These are phyloP conservation scores for Pterobdella sp. DNA, from an alignment of 2,888 invertebrate species.

Conservation along the genomic window DNA sequence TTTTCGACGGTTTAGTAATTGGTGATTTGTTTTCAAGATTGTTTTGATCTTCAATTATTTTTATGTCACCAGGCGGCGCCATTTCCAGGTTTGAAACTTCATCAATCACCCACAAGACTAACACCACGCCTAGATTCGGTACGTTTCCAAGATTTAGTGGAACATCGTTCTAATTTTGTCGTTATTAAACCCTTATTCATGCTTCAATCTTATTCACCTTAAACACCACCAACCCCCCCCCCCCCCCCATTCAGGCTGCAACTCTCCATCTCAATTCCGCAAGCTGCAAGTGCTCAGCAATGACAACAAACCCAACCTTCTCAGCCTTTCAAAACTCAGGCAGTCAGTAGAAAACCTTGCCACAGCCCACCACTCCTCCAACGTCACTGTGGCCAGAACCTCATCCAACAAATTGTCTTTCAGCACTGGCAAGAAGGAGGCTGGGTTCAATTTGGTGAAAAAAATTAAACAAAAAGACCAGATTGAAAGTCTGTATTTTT, in stretches of 20 bases:
- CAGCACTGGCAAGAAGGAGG: background rate
- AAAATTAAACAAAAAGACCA: background rate
- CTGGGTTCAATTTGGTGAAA: background rate
- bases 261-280: background rate
- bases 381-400: background rate
- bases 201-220: no score
- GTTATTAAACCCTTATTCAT: background rate
- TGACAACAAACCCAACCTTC: background rate
- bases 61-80: background rate
- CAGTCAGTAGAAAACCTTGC: background rate
- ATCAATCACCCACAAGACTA: no score
- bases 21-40: background rate
- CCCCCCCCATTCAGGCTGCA: background rate
- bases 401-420: background rate
- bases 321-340: background rate
- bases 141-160: background rate
- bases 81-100: conserved; percentile 6
- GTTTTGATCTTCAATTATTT: background rate
- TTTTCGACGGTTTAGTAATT: background rate
- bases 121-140: no score
- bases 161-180: background rate
- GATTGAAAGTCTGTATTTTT: background rate
- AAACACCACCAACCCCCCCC: no score
- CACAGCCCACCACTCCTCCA: background rate
- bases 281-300: background rate